Evolutionary conservation across 2,113 vertebrate species (phyloP).

Genomic region (Rhynchomys soricoides): DNA sequence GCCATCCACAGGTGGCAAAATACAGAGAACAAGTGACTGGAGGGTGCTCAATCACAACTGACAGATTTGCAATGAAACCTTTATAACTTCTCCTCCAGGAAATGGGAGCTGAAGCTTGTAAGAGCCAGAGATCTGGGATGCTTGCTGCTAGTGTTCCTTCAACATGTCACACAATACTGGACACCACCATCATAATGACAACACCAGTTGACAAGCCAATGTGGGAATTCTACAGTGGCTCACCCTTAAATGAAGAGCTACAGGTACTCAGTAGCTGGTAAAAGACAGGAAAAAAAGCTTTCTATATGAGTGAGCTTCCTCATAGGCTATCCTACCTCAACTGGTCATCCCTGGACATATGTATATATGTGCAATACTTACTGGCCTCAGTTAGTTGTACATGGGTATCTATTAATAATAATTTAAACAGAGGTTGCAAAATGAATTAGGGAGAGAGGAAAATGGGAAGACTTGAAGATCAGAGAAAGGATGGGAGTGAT

Average conservation of each 20-base stretch:
- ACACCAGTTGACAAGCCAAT: background rate
- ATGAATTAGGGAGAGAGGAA: background rate
- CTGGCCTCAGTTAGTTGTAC: background rate
- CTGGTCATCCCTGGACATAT: background rate
- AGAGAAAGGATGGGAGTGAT: background rate
- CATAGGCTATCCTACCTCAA: background rate
- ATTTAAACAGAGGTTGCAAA: background rate
- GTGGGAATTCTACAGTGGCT: too few species aligned
- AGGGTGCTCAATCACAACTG: background rate
- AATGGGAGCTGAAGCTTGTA: background rate
- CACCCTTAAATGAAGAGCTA: background rate
- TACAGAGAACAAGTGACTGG: background rate
- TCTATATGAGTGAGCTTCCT: background rate
- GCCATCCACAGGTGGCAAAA: background rate
- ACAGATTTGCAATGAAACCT: background rate
- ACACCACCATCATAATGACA: background rate
- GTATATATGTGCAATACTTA: background rate
- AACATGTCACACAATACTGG: background rate
- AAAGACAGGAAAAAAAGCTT: background rate
- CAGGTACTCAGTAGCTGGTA: background rate
- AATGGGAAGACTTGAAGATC: background rate
- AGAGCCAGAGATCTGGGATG: background rate
- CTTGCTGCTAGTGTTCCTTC: background rate
- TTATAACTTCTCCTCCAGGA: too few species aligned
- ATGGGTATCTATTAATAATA: background rate